Evolutionary conservation across 2,888 invertebrate genomes (phyloP).

Genomic region (Pandemis heparana): DNA sequence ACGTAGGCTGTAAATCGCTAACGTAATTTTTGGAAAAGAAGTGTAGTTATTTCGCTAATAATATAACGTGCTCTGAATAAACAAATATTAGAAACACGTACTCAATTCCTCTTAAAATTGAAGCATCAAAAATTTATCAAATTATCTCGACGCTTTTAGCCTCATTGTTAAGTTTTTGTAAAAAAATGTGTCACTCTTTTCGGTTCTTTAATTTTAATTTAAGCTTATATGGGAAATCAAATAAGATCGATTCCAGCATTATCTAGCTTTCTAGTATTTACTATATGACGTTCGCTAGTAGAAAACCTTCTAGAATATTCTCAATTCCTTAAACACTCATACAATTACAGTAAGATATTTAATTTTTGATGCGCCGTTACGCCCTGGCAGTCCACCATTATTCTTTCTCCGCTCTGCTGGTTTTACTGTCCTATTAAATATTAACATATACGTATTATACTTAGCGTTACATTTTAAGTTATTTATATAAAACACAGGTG

Average conservation of each 20-base stretch:
- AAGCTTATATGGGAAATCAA: no score
- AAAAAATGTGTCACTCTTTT: no score
- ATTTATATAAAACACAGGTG: constrained; percentile 33
- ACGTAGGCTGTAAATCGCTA: constrained; percentile 17
- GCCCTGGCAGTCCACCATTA: constrained; percentile 73
- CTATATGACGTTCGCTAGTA: background rate
- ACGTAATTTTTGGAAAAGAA: background rate
- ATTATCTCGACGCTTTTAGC: no score
- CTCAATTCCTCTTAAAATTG: no score
- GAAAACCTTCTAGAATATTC: constrained; percentile 10
- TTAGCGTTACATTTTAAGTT: constrained; percentile 52
- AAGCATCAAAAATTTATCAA: no score
- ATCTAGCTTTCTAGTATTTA: no score
- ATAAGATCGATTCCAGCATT: no score
- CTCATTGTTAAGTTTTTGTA: no score
- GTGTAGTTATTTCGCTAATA: no score
- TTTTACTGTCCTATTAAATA: constrained; percentile 77
- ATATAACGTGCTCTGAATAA: no score
- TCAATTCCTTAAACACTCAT: constrained; percentile 30
- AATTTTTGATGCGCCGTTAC: constrained; percentile 68
- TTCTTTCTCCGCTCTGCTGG: constrained; percentile 70
- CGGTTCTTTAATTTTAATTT: no score
- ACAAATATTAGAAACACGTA: no score
- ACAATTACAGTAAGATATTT: constrained; percentile 50
- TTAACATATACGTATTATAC: constrained; percentile 67